Evolutionary conservation across 2,113 vertebrate genomes (phyloP).

Genomic region (Perognathus longimembris): DNA sequence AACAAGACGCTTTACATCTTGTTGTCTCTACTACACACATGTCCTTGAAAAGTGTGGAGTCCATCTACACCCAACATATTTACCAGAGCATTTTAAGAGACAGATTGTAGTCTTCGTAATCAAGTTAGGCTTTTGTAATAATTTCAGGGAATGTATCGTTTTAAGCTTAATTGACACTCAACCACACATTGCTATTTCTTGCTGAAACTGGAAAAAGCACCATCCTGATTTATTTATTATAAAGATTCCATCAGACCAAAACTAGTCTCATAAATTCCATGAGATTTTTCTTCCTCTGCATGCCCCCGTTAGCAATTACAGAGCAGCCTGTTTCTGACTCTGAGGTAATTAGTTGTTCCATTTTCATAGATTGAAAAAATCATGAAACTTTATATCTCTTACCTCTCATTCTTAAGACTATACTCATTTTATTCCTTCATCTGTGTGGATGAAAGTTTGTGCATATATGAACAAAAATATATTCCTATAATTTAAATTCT

Average conservation of each 20-base stretch:
- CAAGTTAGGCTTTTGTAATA: neutral
- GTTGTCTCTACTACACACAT: too few species aligned
- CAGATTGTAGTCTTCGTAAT: too few species aligned
- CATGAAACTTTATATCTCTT: neutral
- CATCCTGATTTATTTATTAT: neutral
- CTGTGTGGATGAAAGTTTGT: accelerated
- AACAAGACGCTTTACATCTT: neutral
- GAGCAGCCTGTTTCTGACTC: neutral
- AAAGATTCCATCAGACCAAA: neutral
- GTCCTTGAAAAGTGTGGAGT: neutral
- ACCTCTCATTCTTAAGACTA: neutral
- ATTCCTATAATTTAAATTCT: neutral
- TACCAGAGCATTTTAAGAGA: accelerated
- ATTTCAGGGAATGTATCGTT: neutral
- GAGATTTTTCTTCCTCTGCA: neutral
- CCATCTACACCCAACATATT: neutral
- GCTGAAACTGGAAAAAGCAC: neutral
- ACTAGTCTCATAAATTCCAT: neutral
- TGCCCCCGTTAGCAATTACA: neutral
- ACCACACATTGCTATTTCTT: neutral
- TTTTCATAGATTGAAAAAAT: neutral
- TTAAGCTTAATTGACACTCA: neutral
- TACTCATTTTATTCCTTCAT: neutral
- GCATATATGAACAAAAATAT: accelerated
- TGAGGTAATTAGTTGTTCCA: neutral